Evolutionary conservation across 2,113 vertebrate species (phyloP).

Genomic region (Porphyrio hochstetteri): DNA sequence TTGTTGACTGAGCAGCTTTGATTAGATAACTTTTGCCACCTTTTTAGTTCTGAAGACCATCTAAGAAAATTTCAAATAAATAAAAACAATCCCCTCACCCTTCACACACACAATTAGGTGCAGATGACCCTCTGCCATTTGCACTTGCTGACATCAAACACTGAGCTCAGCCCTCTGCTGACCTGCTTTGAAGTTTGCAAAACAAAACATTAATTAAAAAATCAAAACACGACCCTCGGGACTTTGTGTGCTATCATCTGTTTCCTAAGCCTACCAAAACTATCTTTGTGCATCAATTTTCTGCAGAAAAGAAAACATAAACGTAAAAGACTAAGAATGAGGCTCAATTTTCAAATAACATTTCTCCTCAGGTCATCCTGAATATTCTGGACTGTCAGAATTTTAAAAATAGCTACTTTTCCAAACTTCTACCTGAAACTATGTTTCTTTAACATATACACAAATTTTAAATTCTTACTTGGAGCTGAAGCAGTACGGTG

Average conservation of each 20-base stretch:
- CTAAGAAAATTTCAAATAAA: background rate
- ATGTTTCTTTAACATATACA: background rate
- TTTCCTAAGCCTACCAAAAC: background rate
- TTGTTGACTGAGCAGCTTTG: background rate
- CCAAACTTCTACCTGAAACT: background rate
- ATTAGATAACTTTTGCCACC: background rate
- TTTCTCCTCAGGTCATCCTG: background rate
- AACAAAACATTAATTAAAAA: background rate
- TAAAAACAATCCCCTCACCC: background rate
- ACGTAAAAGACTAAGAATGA: background rate
- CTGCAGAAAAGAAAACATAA: background rate
- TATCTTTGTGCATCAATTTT: background rate
- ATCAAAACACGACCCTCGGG: background rate
- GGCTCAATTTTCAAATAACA: background rate
- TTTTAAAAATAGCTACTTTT: background rate
- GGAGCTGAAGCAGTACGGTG: background rate
- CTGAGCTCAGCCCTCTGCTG: background rate
- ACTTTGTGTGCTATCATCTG: background rate
- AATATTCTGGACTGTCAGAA: background rate
- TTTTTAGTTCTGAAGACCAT: background rate
- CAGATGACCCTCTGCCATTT: background rate
- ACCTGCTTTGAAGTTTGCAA: background rate
- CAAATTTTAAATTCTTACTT: background rate
- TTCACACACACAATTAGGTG: background rate
- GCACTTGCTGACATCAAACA: background rate